These are phyloP conservation scores for Geophilus truncorum DNA, from an alignment of 2,888 invertebrate species.

Conservation along the genomic window DNA sequence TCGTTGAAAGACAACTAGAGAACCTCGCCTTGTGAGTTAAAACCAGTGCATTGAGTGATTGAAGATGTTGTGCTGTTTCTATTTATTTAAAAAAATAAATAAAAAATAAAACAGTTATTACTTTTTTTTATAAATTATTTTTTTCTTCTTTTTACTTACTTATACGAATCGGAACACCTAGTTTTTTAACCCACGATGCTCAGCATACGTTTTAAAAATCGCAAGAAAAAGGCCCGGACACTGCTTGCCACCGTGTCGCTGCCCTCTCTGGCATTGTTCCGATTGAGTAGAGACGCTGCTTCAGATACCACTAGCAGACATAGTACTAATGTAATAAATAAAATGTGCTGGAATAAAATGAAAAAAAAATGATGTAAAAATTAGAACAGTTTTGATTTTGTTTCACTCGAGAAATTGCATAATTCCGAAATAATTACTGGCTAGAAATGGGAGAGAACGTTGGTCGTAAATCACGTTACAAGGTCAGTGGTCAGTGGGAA, in stretches of 20 bases:
- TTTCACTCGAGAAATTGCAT: not conserved
- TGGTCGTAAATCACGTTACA: not conserved
- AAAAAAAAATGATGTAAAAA: not conserved
- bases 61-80: not conserved
- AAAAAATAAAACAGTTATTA: not conserved
- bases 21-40: too few relatives aligned
- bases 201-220: not conserved
- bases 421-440: not conserved
- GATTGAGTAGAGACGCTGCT: not conserved
- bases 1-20: too few relatives aligned
- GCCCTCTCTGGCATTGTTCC: not conserved
- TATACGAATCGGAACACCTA: too few relatives aligned
- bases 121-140: not conserved
- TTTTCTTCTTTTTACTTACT: not conserved
- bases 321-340: not conserved
- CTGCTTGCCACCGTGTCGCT: not conserved
- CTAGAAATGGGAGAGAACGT: not conserved
- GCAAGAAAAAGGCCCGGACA: not conserved
- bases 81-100: not conserved
- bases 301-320: not conserved
- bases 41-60: not conserved
- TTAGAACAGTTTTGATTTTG: not conserved
- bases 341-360: not conserved
- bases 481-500: slow-evolving; percentile 20
- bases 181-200: not conserved